Evolutionary conservation across 2,113 vertebrate genomes (phyloP), one percentile per base, ranked within the genome.

Genomic region (Microcebus ravelobensis): DNA sequence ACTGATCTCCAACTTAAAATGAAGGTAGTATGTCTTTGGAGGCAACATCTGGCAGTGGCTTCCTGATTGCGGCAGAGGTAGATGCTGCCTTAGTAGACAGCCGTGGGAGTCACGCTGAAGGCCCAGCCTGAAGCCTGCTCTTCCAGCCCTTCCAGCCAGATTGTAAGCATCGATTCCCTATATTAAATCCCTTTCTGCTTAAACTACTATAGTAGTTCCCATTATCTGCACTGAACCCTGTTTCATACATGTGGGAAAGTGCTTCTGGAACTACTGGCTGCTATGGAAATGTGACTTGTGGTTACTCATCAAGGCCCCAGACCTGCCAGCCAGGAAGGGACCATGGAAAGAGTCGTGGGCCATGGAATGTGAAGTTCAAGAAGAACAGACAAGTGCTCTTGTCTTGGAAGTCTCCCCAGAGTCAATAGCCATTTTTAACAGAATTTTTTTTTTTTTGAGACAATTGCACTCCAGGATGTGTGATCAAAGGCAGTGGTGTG

Each of bases 111-210:
- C 65, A 65, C 36, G 36, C 36, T 71, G 36, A 71, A 92, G 17
- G 52, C 36, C 50, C 57, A 34, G 36, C 13, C 57, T n/a, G 34
- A 89, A 77, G 27, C 25, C 70, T 63, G 17, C 34, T 85, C 6
- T 70, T 96, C 52, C 0, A 50, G 18, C 31, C 11, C 20, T 27
- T 70, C 17, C 15, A 67, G 11, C 34, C 42, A 29, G 23, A 5
- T 52, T 34, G 3, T 87, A 59, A 91, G 42, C n/a, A 25, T 45
- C 34, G 20, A 48, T 79, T 77, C 39, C 52, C 55, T 74, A 23
- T 61, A 63, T 31, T 70, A 80, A 90, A 31, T n/a, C n/a, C 45
- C 61, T 90, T 96, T 91, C 73, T 91, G 42, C 83, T 90, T 50
- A 59, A 77, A 77, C 68, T 48, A 21, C 65, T 88, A 18, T 20